These are phyloP conservation scores for Hipposideros armiger DNA, from an alignment of 2,113 vertebrate species.

Conservation along the genomic window DNA sequence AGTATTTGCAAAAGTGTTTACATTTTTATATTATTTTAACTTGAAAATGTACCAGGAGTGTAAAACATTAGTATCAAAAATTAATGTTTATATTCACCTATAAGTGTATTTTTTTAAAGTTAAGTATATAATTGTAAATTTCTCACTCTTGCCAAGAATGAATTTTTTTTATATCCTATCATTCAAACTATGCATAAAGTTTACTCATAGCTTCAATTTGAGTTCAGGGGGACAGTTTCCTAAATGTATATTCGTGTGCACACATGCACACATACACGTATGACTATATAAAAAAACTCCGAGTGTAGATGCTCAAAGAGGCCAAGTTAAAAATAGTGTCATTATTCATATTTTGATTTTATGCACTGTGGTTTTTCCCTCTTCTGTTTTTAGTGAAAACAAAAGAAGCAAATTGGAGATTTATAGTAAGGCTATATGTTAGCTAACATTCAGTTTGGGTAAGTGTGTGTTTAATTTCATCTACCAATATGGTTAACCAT, in stretches of 20 bases:
- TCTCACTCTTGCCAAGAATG: neutral
- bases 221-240: neutral
- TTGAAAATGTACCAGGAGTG: neutral
- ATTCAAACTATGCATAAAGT: neutral
- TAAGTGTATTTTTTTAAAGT: neutral
- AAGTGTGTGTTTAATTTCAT: neutral
- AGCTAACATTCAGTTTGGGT: neutral
- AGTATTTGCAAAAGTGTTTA: neutral
- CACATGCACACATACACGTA: slow-evolving; percentile 46
- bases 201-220: neutral
- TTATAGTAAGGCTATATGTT: neutral
- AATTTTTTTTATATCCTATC: neutral
- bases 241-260: slow-evolving; percentile 4
- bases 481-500: neutral
- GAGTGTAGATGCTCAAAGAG: slow-evolving; percentile 73
- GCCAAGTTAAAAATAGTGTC: slow-evolving; percentile 58
- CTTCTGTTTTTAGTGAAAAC: neutral
- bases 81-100: neutral
- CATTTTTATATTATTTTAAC: slow-evolving; percentile 13
- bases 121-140: neutral
- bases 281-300: slow-evolving; percentile 67
- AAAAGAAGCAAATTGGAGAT: slow-evolving; percentile 12
- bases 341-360: slow-evolving; percentile 51
- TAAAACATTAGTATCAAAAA: neutral
- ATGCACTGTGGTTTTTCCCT: neutral